Evolutionary conservation across 2,113 vertebrate species (phyloP).

Genomic region (Xenus cinereus): DNA sequence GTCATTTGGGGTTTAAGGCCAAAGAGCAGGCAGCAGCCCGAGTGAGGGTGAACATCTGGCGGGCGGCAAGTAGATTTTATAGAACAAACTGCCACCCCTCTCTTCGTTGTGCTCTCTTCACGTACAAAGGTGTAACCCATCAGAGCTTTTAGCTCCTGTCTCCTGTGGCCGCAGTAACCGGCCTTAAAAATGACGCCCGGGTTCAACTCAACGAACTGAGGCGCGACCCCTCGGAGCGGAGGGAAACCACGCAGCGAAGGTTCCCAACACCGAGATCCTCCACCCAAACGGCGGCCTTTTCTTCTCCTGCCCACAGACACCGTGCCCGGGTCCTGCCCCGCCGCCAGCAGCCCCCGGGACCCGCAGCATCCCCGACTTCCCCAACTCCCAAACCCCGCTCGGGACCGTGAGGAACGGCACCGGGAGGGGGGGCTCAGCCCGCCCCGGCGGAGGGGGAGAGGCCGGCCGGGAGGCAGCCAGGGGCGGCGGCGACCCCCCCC

Average conservation of each 20-base stretch:
- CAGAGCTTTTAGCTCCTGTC: neutral
- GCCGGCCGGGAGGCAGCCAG: neutral
- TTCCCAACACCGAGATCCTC: fast-evolving
- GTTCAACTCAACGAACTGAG: neutral
- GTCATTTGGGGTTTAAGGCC: neutral
- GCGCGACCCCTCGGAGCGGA: fast-evolving
- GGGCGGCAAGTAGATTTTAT: fast-evolving
- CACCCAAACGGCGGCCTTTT: fast-evolving
- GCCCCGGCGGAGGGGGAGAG: neutral
- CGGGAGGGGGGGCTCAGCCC: neutral
- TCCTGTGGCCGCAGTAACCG: neutral
- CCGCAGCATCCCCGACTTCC: neutral
- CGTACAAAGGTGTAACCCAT: fast-evolving
- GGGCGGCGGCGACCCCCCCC: neutral
- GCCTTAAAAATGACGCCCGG: fast-evolving
- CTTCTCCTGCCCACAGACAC: neutral
- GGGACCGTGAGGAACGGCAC: neutral
- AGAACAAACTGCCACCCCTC: neutral
- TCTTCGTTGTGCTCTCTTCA: fast-evolving
- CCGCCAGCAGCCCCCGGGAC: fast-evolving
- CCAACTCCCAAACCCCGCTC: neutral
- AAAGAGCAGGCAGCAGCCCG: neutral
- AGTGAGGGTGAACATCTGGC: neutral
- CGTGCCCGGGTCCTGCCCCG: neutral
- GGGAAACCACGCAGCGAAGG: fast-evolving